phyloP scores from a whole-genome alignment of 2,888 invertebrate species.

The Eupithecia subumbrata region DNA sequence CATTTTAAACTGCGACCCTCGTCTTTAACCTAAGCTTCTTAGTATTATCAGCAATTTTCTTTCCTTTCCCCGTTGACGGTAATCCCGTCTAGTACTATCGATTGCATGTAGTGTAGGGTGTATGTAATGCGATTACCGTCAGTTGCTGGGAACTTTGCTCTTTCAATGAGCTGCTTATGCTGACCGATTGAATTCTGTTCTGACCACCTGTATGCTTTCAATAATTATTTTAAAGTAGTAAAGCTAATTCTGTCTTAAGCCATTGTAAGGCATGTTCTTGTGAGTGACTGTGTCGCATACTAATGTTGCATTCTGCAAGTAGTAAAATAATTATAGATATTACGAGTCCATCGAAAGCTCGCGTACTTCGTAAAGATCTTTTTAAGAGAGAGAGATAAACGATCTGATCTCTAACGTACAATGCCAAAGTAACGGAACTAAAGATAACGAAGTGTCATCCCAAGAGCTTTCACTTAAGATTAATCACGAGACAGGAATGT shows the following conservation, averaged over 20 bases:
- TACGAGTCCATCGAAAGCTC: background rate
- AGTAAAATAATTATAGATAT: background rate
- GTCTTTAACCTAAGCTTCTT: slow-evolving; percentile 33
- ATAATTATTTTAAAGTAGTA: background rate
- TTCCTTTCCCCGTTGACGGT: slow-evolving; percentile 50
- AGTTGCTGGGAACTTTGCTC: slow-evolving; percentile 59
- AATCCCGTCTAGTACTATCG: slow-evolving; percentile 68
- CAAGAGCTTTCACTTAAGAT: slow-evolving; percentile 49
- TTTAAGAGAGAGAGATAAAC: slow-evolving; percentile 45
- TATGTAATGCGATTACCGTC: slow-evolving; percentile 72
- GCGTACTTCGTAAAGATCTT: background rate
- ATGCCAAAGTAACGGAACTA: slow-evolving; percentile 51
- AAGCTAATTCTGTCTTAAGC: background rate
- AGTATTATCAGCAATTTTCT: slow-evolving; percentile 39
- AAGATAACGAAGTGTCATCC: slow-evolving; percentile 59
- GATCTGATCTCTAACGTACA: slow-evolving; percentile 47
- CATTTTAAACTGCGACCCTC: slow-evolving; percentile 1
- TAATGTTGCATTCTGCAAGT: background rate
- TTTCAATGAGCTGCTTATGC: slow-evolving; percentile 45
- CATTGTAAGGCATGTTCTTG: background rate
- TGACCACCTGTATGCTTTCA: slow-evolving; percentile 8
- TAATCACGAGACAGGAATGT: slow-evolving; percentile 48
- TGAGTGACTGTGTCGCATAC: background rate
- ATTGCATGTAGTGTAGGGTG: slow-evolving; percentile 52
- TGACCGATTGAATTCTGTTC: slow-evolving; percentile 39